Base-by-base conservation (phyloP, 2,113 vertebrate genomes). In the Pterocles gutturalis region DNA sequence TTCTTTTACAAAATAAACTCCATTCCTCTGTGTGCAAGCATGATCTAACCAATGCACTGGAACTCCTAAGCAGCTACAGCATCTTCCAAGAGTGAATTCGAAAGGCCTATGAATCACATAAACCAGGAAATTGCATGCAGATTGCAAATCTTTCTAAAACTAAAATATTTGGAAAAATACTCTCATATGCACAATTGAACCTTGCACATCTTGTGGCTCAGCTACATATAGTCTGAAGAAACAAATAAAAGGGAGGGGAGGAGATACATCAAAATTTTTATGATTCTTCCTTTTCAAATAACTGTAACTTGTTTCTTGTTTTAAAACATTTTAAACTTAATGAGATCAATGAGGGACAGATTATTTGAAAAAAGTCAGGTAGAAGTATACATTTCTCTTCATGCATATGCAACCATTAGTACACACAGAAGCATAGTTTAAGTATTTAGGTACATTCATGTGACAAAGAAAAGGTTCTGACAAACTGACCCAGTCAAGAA, bases 141-240 rank as follows among this genome's bases (percentile, higher is more conserved):
- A 81, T 7, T 61, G 25, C 71, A 78, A 80, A 46, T 4, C 19
- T 73, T 65, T 57, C 75, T 18, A n/a, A 60, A 79, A 70, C 11
- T 2, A 62, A 28, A 82, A 89, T 6, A 16, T 60, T 57, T 64
- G 36, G 21, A 61, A 94, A 64, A 57, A 79, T 9, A 67, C 34
- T 69, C 36, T 87, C 11, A 45, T 36, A 65, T 3, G 19, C 9
- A 31, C 18, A 72, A 25, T 0, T 72, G 13, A 73, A 45, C 26
- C 25, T 61, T 46, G 17, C 0, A 0, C 38, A 60, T 20, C 29
- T 38, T 73, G 20, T 26, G 17, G 72, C 25, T 92, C 62, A 51
- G 15, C 62, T 55, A 75, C 9, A 41, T 14, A 16, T 2, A 64
- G 24, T 21, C 36, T 84, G 41, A 66, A 71, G 54, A 83, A 86